phyloP scores from a whole-genome alignment of 2,888 invertebrate genomes.

The Apodemia mormo region DNA sequence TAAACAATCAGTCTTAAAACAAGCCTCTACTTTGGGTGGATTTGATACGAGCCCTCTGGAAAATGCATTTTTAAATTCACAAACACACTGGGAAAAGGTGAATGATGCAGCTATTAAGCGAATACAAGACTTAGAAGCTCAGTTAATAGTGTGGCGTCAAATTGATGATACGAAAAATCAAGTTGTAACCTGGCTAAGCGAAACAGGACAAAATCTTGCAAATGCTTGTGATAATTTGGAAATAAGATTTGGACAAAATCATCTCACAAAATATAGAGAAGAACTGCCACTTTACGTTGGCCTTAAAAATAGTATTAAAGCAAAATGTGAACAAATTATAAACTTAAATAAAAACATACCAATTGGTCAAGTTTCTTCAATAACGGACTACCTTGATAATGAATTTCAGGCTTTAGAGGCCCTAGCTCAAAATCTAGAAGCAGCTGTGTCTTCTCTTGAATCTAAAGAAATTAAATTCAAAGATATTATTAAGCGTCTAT shows the following conservation, averaged over 20 bases:
- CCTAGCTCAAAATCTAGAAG: constrained; percentile 88
- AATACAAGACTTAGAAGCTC: constrained; percentile 91
- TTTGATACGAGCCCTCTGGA: constrained; percentile 83
- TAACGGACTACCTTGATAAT: constrained; percentile 85
- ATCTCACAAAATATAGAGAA: constrained; percentile 91
- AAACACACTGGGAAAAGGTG: constrained; percentile 86
- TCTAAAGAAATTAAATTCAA: constrained; percentile 88
- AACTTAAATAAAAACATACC: constrained; percentile 88
- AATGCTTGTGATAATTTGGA: constrained; percentile 90
- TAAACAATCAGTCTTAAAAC: constrained; percentile 86
- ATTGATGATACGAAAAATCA: constrained; percentile 93
- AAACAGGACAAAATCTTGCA: constrained; percentile 89
- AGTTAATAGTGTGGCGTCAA: constrained; percentile 95
- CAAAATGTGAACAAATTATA: constrained; percentile 90
- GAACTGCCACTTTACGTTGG: constrained; percentile 91
- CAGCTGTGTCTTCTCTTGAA: constrained; percentile 86
- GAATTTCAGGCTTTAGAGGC: constrained; percentile 89
- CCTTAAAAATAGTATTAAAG: constrained; percentile 88
- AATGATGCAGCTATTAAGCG: constrained; percentile 87
- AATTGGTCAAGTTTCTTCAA: constrained; percentile 85
- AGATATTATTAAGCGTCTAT: constrained; percentile 86
- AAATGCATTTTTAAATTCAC: constrained; percentile 83
- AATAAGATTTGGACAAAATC: constrained; percentile 89
- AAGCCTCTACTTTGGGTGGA: constrained; percentile 85
- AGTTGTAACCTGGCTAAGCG: constrained; percentile 90